A percentile compares a stretch with the other conserved stretches of the same genome.
These are phyloP conservation scores for Fulica atra DNA, from an alignment of 2,113 vertebrate species.

Conservation along the genomic window DNA sequence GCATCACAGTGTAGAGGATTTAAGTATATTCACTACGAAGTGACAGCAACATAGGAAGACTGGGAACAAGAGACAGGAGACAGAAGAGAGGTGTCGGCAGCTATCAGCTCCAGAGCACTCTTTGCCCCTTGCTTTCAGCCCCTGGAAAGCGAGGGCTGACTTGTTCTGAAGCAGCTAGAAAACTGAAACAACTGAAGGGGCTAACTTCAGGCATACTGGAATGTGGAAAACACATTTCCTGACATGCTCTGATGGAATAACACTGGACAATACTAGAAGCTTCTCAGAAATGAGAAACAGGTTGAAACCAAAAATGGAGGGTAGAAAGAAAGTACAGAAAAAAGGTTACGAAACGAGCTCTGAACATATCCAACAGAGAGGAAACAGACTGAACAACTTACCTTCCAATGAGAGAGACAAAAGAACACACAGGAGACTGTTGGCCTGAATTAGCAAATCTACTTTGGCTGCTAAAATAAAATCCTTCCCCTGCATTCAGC, in stretches of 20 bases:
- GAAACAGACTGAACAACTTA: neutral
- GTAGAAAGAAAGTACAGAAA: neutral
- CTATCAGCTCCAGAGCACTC: neutral
- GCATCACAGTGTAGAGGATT: neutral
- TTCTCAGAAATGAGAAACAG: neutral
- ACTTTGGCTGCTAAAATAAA: constrained; percentile 41
- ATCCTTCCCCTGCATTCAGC: neutral
- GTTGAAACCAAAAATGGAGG: neutral
- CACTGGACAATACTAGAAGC: neutral
- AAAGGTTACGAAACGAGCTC: neutral
- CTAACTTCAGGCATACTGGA: neutral
- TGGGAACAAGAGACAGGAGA: neutral
- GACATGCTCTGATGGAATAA: neutral
- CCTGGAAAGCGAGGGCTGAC: neutral
- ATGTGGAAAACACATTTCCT: neutral
- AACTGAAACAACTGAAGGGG: neutral
- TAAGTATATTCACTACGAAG: neutral
- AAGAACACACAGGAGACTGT: neutral
- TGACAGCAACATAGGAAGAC: neutral
- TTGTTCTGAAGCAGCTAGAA: neutral
- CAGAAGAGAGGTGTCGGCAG: neutral
- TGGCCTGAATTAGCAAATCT: constrained; percentile 36
- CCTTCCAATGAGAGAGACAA: neutral
- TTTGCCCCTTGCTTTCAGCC: neutral
- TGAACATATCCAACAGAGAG: neutral